Evolutionary conservation across 2,888 invertebrate genomes (phyloP).

Genomic region (Chromoteleia sp.): DNA sequence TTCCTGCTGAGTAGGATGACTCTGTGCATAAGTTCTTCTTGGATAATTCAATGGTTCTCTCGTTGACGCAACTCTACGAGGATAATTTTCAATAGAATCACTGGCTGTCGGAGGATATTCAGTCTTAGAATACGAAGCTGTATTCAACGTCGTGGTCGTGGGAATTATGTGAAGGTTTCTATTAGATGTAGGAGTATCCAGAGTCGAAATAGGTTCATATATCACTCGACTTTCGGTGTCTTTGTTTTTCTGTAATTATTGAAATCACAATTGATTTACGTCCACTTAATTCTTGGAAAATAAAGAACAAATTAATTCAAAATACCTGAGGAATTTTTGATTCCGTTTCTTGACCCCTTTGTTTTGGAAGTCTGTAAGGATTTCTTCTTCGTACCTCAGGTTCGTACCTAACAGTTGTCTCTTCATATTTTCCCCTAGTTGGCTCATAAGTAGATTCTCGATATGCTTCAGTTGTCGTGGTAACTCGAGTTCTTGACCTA

Average conservation of each 20-base stretch:
- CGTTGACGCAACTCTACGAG: slow-evolving; percentile 36
- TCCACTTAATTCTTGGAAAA: too few relatives aligned
- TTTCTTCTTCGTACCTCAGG: slow-evolving; percentile 72
- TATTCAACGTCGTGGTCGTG: slow-evolving; percentile 48
- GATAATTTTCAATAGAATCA: slow-evolving; percentile 57
- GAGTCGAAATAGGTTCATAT: slow-evolving; percentile 48
- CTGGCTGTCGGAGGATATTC: slow-evolving; percentile 60
- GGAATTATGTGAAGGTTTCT: slow-evolving; percentile 36
- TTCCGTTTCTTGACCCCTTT: slow-evolving; percentile 72
- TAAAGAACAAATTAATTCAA: not conserved
- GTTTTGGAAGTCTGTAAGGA: slow-evolving; percentile 56
- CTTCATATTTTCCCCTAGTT: slow-evolving; percentile 76
- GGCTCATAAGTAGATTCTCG: slow-evolving; percentile 79
- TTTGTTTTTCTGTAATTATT: slow-evolving; percentile 30
- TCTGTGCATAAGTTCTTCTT: slow-evolving; percentile 48
- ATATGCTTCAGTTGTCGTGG: slow-evolving; percentile 81
- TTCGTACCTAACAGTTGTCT: slow-evolving; percentile 74
- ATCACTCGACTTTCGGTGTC: slow-evolving; percentile 52
- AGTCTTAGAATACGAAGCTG: slow-evolving; percentile 65
- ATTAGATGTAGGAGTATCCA: slow-evolving; percentile 9
- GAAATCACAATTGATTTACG: slow-evolving; percentile 13
- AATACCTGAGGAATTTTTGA: slow-evolving; percentile 55
- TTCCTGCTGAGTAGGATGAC: slow-evolving; percentile 57
- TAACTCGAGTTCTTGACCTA: slow-evolving; percentile 78
- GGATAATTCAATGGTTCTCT: slow-evolving; percentile 56